These are phyloP conservation scores for Crotalus viridis DNA, from an alignment of 2,113 vertebrate species.

Conservation along the genomic window DNA sequence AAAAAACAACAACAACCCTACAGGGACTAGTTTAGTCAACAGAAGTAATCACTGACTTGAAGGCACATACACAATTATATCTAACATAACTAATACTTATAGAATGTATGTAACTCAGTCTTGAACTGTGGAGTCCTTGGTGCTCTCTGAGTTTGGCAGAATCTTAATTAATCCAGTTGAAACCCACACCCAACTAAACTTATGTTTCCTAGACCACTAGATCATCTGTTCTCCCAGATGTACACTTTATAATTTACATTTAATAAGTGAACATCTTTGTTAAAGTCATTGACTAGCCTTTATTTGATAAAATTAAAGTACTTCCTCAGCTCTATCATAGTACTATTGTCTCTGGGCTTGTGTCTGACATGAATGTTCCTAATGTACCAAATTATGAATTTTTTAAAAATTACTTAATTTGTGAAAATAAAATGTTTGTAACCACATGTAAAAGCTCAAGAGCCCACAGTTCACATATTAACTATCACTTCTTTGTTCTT, in stretches of 20 bases:
- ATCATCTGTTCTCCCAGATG: background rate
- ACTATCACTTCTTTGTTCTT: background rate
- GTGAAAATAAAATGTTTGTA: background rate
- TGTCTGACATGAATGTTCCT: background rate
- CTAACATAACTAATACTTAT: background rate
- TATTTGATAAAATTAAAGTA: background rate
- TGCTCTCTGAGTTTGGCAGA: background rate
- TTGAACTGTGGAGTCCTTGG: no score
- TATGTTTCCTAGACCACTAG: background rate
- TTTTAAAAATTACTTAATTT: background rate
- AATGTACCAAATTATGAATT: background rate
- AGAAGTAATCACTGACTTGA: background rate
- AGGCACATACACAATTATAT: background rate
- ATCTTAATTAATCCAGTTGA: background rate
- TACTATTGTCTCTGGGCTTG: background rate
- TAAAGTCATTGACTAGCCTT: background rate
- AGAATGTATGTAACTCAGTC: background rate
- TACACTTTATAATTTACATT: background rate
- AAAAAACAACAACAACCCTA: no score
- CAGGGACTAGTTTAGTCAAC: background rate
- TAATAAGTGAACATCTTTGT: background rate
- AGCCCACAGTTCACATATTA: background rate
- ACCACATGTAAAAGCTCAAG: background rate
- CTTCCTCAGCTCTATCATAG: background rate
- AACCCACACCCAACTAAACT: accelerated